Conservation (phyloP, 1,140 invertebrate genomes). For the Camponotus vicinus region DNA sequence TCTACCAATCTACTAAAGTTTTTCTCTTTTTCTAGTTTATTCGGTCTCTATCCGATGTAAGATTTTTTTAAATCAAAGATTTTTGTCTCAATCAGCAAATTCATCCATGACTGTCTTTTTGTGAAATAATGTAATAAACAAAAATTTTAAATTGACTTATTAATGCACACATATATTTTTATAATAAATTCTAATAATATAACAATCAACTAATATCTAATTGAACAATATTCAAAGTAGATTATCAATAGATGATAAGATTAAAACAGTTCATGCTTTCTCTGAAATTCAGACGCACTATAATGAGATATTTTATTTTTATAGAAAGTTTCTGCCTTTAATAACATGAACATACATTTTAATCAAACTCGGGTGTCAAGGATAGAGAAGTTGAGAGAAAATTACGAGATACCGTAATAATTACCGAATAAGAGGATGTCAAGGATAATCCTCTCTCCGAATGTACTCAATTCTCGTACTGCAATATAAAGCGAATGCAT, state of each 20-base stretch:
- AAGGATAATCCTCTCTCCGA: slow-evolving; percentile 68
- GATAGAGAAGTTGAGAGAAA: neutral
- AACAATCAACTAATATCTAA: neutral
- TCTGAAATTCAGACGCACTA: neutral
- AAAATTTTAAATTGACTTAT: neutral
- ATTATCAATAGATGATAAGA: slow-evolving; percentile 42
- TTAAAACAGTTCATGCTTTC: neutral
- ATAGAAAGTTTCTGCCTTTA: slow-evolving; percentile 8
- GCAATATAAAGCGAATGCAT: neutral
- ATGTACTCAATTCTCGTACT: slow-evolving; percentile 51
- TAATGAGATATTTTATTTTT: neutral
- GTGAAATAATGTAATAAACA: neutral
- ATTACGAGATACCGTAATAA: slow-evolving; percentile 52
- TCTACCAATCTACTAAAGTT: slow-evolving; percentile 69
- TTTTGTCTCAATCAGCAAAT: neutral
- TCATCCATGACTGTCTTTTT: neutral
- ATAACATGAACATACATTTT: neutral
- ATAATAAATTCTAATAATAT: neutral
- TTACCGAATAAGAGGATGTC: slow-evolving; percentile 70
- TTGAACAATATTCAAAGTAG: neutral
- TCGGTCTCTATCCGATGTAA: slow-evolving; percentile 29
- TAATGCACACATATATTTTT: neutral
- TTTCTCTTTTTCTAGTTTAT: slow-evolving; percentile 17
- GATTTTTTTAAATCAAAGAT: slow-evolving; percentile 38
- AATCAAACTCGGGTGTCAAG: neutral